phyloP scores from a whole-genome alignment of 2,888 invertebrate species.

The Gibbula magus region DNA sequence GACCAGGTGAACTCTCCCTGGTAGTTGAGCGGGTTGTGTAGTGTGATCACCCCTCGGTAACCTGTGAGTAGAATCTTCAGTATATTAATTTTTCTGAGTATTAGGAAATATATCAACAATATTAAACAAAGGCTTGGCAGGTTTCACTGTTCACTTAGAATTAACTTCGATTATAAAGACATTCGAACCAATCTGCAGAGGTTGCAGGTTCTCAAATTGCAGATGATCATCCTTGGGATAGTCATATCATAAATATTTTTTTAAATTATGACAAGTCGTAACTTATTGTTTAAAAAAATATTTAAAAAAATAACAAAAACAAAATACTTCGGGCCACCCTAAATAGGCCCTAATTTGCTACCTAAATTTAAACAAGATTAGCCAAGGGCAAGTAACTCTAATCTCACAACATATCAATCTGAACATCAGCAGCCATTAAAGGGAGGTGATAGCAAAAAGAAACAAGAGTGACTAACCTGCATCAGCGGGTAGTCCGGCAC shows the following conservation, averaged over 20 bases:
- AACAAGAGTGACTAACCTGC: conserved; percentile 54
- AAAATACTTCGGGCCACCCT: no score
- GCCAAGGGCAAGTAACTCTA: neutral
- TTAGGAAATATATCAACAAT: no score
- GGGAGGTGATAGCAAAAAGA: neutral
- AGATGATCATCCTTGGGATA: no score
- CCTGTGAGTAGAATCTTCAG: conserved; percentile 38
- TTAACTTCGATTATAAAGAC: no score
- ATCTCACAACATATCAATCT: neutral
- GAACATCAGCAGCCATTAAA: neutral
- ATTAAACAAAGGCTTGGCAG: no score
- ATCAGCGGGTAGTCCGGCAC: conserved; percentile 70
- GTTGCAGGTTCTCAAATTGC: no score
- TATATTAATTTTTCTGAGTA: neutral
- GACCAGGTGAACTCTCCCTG: conserved; percentile 75
- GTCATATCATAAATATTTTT: neutral
- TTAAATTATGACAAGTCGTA: neutral
- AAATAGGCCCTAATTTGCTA: no score
- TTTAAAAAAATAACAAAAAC: no score
- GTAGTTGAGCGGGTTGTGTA: conserved; percentile 72
- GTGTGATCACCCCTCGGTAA: conserved; percentile 72
- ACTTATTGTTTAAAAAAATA: no score
- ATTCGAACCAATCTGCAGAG: no score
- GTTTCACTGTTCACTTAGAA: no score
- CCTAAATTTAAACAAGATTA: no score